Evolutionary conservation across 2,797 vertebrate species (phyloP), one percentile per base, ranked within the genome.

Genomic region (Spinus pinus): DNA sequence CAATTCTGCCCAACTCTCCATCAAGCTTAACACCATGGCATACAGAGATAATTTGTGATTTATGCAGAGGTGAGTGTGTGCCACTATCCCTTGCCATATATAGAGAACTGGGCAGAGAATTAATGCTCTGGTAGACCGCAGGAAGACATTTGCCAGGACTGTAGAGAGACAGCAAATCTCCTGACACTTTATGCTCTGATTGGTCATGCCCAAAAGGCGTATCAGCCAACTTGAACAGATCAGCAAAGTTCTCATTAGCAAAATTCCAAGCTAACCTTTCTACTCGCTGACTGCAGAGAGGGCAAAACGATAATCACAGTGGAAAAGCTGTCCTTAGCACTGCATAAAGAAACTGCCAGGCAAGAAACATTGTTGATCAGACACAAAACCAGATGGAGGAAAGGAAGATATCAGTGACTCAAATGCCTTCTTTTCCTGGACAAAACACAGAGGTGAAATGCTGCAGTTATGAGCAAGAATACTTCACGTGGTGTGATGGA

Each of bases 201-300:
- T 97, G 87, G 89, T 93, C 85, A 86, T 94, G 79, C 82, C 75
- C 82, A 83, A 93, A 93, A 95, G 57, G 89, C 19, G 0, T 86
- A 94, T 81, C 91, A 90, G 77, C 85, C 85, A 95, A 88, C 80
- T 91, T 66, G 75, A 95, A 84, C 75, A 94, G 87, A 96, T 96
- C 94, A 96, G 85, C 94, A 86, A 91, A 92, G 80, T 96, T 95
- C 91, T 95, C 85, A 96, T 96, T 96, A 96, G 91, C 54, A 65
- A 96, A 93, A 92, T 86, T 90, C 3, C 1, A 39, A 81, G 37
- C 66, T 96, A 93, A 95, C 91, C 93, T 95, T 96, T 95, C 85
- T 3, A 20, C 62, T 87, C 2, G 0, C 85, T 94, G 66, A 86
- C 62, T 96, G 89, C 86, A 79, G 65, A 81, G 92, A 95, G 82